Evolutionary conservation across 2,888 invertebrate genomes (phyloP).

Genomic region (Leptothorax acervorum): DNA sequence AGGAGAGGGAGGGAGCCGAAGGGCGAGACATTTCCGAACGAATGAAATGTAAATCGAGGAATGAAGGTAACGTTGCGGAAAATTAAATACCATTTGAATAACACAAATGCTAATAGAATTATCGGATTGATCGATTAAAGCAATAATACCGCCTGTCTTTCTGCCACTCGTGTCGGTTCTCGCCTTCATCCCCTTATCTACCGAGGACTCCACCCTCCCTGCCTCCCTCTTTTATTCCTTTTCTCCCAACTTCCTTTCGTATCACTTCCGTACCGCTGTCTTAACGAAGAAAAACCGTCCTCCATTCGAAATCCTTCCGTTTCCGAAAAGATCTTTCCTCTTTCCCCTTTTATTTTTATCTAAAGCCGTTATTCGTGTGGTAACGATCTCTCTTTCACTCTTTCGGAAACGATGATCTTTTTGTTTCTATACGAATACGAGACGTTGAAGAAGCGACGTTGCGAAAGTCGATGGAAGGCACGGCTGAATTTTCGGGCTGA

Average conservation of each 20-base stretch:
- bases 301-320: conserved; percentile 39
- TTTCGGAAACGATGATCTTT: conserved; percentile 40
- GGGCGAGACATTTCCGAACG: conserved; percentile 78
- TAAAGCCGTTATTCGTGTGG: conserved; percentile 24
- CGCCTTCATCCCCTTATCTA: conserved; percentile 38
- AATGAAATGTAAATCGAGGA: conserved; percentile 84
- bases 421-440: conserved; percentile 18
- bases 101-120: conserved; percentile 81
- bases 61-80: conserved; percentile 83
- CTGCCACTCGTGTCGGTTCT: conserved; percentile 36
- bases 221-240: background rate
- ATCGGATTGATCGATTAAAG: conserved; percentile 81
- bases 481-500: conserved; percentile 69
- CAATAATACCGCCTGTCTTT: conserved; percentile 76
- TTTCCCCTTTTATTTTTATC: background rate
- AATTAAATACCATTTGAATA: conserved; percentile 85
- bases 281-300: conserved; percentile 40
- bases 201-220: background rate
- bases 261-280: conserved; percentile 51
- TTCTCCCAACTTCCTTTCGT: conserved; percentile 26
- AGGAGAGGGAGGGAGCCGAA: conserved; percentile 30
- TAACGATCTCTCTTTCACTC: conserved; percentile 8
- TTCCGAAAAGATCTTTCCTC: conserved; percentile 18
- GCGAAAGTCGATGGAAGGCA: conserved; percentile 48
- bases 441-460: conserved; percentile 15